Base-by-base conservation (phyloP, 1,140 invertebrate species). In the Neodiprion lecontei region DNA sequence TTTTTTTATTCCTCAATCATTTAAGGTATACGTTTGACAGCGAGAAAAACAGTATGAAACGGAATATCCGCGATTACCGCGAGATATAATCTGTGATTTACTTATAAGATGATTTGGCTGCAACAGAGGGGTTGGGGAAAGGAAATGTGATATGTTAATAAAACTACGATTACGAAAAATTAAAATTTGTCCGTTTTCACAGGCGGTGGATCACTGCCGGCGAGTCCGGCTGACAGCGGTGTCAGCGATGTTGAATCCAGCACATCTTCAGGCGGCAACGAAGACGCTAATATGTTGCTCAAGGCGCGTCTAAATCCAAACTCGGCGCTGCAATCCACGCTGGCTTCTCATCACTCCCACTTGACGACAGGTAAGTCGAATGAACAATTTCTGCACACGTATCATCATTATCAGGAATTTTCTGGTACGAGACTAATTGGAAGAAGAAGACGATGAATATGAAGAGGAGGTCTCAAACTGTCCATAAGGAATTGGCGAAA, bases 171-270 rank as follows among this genome's bases (percentile, higher is more conserved):
- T 74, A 28, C 5, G 17, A 48, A 70, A 70, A 48, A 69, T 28
- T 48, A 21, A 21, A 17, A 21, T 65, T 67, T 67, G 69, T 9
- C 76, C 75, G 66, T 81, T 83, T 7, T 83, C 93, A 61, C 53
- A 61, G 53, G 53, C n/a, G 86, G 86, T 81, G 96, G 96, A 89
- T 98, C 97, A 82, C 92, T 98, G 84, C 98, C 97, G 76, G 97
- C 97, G 48, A 98, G 96, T 88, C 97, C 98, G 73, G 97, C 97
- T 12, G 97, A 99, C 90, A 98, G 96, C 82, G 97, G 98, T 74
- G 97, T 98, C 14, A 98, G 96, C 66, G 97, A 99, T 89, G 96
- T 98, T 77, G 97, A 99, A 88, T 97, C 95, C 80, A 97, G 96
- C 78, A 89, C 88, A 73, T 97, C 95, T 81, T 96, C 95, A 75